These are phyloP conservation scores for Pampus argenteus DNA, from an alignment of 2,797 vertebrate species.

Conservation along the genomic window DNA sequence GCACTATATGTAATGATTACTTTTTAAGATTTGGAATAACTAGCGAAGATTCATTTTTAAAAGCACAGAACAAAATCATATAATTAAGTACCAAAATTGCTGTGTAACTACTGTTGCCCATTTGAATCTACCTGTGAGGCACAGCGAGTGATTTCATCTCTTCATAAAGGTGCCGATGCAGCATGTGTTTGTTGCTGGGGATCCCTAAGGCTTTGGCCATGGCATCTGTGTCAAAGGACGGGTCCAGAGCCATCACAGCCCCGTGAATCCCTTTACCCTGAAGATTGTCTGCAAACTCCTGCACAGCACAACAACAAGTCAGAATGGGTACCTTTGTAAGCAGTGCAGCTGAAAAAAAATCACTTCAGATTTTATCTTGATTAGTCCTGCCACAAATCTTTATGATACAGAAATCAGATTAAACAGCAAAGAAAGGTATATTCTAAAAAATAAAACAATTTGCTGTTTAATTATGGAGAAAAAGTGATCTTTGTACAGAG, in stretches of 20 bases:
- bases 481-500: background rate
- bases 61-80: background rate
- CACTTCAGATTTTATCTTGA: background rate
- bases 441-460: background rate
- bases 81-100: background rate
- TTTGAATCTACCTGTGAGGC: constrained; percentile 75
- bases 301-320: constrained; percentile 20
- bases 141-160: constrained; percentile 86
- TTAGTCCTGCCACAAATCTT: background rate
- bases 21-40: background rate
- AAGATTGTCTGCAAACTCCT: constrained; percentile 90
- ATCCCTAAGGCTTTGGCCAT: constrained; percentile 88
- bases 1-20: background rate
- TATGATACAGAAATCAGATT: background rate
- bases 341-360: background rate
- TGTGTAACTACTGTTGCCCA: background rate
- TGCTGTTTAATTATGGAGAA: background rate
- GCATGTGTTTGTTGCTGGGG: constrained; percentile 87
- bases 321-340: background rate
- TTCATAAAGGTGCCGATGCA: constrained; percentile 87
- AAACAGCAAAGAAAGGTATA: background rate
- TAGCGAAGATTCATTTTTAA: background rate
- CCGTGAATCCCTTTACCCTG: constrained; percentile 89
- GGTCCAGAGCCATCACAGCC: constrained; percentile 86
- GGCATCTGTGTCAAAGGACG: constrained; percentile 88